Evolutionary conservation across 2,888 invertebrate genomes (phyloP), one percentile per base, ranked within the genome.

Genomic region (Steromphala cineraria): DNA sequence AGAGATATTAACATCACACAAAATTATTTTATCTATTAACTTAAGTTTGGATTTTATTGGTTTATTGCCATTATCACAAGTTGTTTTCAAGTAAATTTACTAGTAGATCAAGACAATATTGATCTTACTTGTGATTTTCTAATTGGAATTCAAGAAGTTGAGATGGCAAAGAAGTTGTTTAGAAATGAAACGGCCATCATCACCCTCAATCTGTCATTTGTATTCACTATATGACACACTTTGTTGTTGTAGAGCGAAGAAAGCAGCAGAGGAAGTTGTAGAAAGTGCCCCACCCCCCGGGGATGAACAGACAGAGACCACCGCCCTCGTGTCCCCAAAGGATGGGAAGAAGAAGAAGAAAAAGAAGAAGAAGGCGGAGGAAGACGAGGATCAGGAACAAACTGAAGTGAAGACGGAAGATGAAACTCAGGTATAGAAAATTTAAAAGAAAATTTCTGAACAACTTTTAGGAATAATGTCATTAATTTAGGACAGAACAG

Each of bases 341-440:
- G 83, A 80, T 46, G 83, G 81, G 78, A 83, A 82, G 74, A 84
- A 84, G 78, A 85, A 85, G 71, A 83, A 82, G 77, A 84, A 84
- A 80, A 82, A 82, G 81, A 87, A 85, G 77, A 84, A 85, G 82
- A 85, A 85, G 75, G 82, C 82, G 56, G 78, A 81, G 52, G 82
- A 75, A 52, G 80, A 71, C 56, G 79, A 81, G 28, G 84, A 24
- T 15, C 19, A 28, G 15, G 79, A 40, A 81, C 79, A 67, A 81
- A 83, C 55, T 28, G 78, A 79, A 78, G 67, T 75, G 62, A 80
- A 81, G 53, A 76, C 46, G 21, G 76, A 81, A 40, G 79, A 80
- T n/a, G 75, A 82, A n/a, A 75, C 53, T 62, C 67, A 71, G 74
- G 28, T 56, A 56, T 17, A 4, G 52, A 53, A 4, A 10, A 4